Percentiles rank a stretch among this genome's conserved stretches.
Conservation (phyloP, 1,140 invertebrate species). For the Neuroterus valhalla region DNA sequence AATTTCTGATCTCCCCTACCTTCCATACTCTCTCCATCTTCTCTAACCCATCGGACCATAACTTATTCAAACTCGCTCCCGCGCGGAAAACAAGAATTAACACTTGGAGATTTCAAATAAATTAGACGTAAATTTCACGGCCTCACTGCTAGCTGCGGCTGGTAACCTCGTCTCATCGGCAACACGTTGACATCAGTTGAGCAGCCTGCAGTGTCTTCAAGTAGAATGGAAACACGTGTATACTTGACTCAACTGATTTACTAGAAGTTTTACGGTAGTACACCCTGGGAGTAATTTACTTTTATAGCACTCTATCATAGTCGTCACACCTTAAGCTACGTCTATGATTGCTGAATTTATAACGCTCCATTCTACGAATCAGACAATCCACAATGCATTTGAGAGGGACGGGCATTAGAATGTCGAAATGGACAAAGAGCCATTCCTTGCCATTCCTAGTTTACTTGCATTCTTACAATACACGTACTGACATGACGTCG, state of each 20-base stretch:
- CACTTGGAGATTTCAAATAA: conserved; percentile 7
- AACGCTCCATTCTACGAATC: conserved; percentile 3
- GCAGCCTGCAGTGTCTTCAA: not conserved
- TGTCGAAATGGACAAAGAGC: not conserved
- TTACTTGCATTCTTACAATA: not conserved
- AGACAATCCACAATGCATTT: conserved; percentile 24
- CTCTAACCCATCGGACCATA: conserved; percentile 38
- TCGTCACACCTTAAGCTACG: not conserved
- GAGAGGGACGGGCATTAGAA: not conserved
- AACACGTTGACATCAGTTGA: conserved; percentile 2
- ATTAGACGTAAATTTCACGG: conserved; percentile 8
- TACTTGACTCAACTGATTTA: conserved; percentile 23
- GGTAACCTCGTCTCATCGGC: conserved; percentile 21
- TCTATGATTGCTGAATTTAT: conserved; percentile 3
- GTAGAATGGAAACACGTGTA: conserved; percentile 25
- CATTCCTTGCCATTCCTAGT: not conserved
- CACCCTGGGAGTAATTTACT: conserved; percentile 23
- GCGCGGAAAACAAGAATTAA: conserved; percentile 29
- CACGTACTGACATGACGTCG: too few species aligned
- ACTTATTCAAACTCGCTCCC: conserved; percentile 33
- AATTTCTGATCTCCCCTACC: conserved; percentile 6
- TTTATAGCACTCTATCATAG: conserved; percentile 23
- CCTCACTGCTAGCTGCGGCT: not conserved
- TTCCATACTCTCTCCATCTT: conserved; percentile 15
- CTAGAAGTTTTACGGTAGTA: conserved; percentile 20